A percentile compares a stretch with the other conserved stretches of the same genome.
Evolutionary conservation across 2,113 vertebrate species (phyloP).

Genomic region (Microtus richardsoni): DNA sequence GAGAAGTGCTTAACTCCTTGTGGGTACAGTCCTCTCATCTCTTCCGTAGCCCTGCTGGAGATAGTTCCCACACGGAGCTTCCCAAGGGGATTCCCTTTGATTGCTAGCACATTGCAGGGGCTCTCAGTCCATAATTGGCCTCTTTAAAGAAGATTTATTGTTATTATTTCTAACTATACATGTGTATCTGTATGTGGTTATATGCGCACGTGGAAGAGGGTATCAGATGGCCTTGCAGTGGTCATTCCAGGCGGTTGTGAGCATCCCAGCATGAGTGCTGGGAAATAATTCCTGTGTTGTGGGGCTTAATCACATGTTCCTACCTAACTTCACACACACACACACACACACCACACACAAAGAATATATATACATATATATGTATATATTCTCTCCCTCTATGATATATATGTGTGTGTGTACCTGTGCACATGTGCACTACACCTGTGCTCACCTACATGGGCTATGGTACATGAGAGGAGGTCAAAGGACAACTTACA

Average conservation of each 20-base stretch:
- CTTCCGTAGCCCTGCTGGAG: background rate
- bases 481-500: background rate
- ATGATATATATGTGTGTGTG: background rate
- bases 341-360: too few relatives aligned
- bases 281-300: background rate
- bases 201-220: background rate
- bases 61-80: background rate
- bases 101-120: background rate
- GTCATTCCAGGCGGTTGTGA: background rate
- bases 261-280: background rate
- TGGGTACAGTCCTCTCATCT: background rate
- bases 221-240: background rate
- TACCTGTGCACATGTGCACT: background rate
- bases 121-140: background rate
- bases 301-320: too few relatives aligned
- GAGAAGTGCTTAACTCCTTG: background rate
- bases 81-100: background rate
- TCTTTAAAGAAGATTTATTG: background rate
- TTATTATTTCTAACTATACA: background rate
- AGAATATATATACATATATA: too few relatives aligned
- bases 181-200: background rate
- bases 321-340: background rate
- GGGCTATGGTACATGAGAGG: background rate
- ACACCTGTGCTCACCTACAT: background rate
- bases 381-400: too few relatives aligned